Base-by-base conservation (phyloP, 1,140 invertebrate genomes). In the Leptonema lineaticorne region DNA sequence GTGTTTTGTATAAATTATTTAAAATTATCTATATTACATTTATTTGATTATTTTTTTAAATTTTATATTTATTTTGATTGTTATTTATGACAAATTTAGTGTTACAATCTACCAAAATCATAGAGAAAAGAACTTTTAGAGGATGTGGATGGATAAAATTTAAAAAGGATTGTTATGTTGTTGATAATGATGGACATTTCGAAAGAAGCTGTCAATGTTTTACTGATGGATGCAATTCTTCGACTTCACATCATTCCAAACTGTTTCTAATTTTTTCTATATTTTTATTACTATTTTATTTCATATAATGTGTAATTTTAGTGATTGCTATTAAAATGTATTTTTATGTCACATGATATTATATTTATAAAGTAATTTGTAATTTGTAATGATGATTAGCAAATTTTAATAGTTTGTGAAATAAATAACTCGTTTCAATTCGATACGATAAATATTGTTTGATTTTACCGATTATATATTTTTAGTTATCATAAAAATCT, bases 141-240 rank as follows among this genome's bases (percentile, higher is more conserved):
- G 46, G 56, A 16, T 68, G 67, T 60, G 67, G 67, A 22, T 68
- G 24, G 8, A 53, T 60, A n/a, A 45, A 22, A 18, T 11, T 53
- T 20, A 67, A 60, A 20, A 50, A 26, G 4, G n/a, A 30, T 14
- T 68, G 67, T 37, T 68, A 68, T 33, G 56, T 9, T 16, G 28
- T 29, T 5, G 41, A 62, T 14, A 68, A 68, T 56, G 67, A 53
- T 14, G 67, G 27, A 1, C 67, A 68, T 41, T 18, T 6, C 11
- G 67, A 68, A 56, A 30, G 2, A 7, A 29, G 53, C 9, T 68
- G 67, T 37, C 67, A 68, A 33, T 68, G 67, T 18, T 63, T 63
- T 18, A 20, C 29, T 26, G 67, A 68, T 24, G 45, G 28, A 27
- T 68, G 67, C 29, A 68, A 68, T n/a, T n/a, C 22, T n/a, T 62